phyloP scores from a whole-genome alignment of 2,797 vertebrate species.

The Aeoliscus strigatus region DNA sequence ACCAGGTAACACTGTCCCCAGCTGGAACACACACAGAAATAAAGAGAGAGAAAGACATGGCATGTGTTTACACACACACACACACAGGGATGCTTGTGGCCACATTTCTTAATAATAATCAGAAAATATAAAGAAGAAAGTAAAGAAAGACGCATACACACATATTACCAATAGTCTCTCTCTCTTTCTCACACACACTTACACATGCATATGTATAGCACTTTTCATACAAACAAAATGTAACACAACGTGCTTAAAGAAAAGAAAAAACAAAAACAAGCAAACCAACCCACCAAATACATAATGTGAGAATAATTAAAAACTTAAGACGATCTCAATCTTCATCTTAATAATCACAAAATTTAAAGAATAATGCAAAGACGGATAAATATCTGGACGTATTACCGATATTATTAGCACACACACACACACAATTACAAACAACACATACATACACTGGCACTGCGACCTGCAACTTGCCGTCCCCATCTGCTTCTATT shows the following conservation, averaged over 20 bases:
- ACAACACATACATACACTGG: conserved; percentile 48
- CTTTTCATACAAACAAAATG: too few relatives aligned
- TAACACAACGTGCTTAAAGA: too few relatives aligned
- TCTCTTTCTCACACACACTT: conserved; percentile 14
- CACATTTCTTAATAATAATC: conserved; percentile 14
- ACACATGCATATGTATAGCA: too few relatives aligned
- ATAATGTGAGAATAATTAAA: too few relatives aligned
- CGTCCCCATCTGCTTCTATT: conserved; percentile 65
- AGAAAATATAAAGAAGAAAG: conserved; percentile 18
- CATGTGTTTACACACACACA: neutral
- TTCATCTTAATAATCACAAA: too few relatives aligned
- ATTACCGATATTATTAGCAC: too few relatives aligned
- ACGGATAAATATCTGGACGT: too few relatives aligned
- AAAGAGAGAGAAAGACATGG: too few relatives aligned
- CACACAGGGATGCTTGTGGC: neutral
- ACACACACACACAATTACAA: conserved; percentile 44
- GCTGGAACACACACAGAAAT: conserved; percentile 52
- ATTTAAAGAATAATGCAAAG: too few relatives aligned
- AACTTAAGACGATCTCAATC: too few relatives aligned
- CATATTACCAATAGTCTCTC: neutral
- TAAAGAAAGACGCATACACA: conserved; percentile 10
- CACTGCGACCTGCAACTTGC: conserved; percentile 59
- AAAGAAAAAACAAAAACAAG: too few relatives aligned
- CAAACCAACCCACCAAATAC: too few relatives aligned
- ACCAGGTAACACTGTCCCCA: conserved; percentile 63